Conservation (phyloP, 2,797 vertebrate genomes). For the Cuniculus paca region DNA sequence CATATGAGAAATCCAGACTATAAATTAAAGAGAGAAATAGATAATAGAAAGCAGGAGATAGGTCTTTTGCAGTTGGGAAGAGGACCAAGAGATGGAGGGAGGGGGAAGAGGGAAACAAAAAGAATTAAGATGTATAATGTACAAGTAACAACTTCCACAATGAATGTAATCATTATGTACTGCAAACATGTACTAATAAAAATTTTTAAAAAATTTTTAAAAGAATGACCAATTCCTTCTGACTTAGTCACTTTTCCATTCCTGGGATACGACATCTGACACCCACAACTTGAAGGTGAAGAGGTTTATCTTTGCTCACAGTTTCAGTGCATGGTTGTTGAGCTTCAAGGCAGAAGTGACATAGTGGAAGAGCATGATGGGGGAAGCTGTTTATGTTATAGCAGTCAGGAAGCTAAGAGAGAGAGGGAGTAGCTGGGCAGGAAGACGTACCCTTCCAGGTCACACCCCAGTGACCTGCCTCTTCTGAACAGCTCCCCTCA, state of each 20-base stretch:
- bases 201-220: neutral
- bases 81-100: neutral
- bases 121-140: neutral
- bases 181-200: neutral
- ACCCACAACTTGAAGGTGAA: neutral
- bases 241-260: neutral
- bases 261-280: neutral
- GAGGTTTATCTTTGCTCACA: neutral
- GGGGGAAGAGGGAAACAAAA: neutral
- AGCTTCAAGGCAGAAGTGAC: neutral
- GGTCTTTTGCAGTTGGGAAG: neutral
- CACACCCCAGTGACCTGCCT: neutral
- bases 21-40: neutral
- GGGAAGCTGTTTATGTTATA: neutral
- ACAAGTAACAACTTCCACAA: neutral
- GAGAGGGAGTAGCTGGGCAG: neutral
- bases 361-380: neutral
- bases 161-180: neutral
- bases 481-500: neutral
- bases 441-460: neutral
- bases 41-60: neutral
- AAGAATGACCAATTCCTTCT: neutral
- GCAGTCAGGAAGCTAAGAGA: neutral
- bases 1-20: neutral
- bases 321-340: neutral